Base-by-base conservation (phyloP, 2,113 vertebrate genomes). In the Todiramphus saurophagus region DNA sequence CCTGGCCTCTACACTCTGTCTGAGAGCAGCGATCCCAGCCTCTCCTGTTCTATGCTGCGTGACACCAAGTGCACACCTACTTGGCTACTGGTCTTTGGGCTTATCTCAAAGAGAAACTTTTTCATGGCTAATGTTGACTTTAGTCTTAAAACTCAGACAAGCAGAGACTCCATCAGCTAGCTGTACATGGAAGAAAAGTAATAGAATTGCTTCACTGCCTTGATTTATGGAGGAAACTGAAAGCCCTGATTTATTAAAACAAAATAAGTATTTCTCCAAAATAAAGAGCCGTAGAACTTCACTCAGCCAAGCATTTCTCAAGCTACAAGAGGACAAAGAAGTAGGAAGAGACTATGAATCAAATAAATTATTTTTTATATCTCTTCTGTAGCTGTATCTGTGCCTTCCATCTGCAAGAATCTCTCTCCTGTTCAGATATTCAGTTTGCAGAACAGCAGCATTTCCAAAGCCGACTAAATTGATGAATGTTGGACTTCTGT, bases 301-400 rank as follows among this genome's bases (percentile, higher is more conserved):
- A 80, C 51, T 90, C 75, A 80, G 31, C 37, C n/a, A 74, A 83
- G 48, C 4, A 8, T 89, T 92, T 93, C 56, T 89, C 76, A 74
- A 59, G 48, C 51, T 91, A 64, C 31, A 70, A 62, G 53, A 90
- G 76, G 63, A 88, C 35, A 90, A 83, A 95, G 50, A 95, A 72
- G 39, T 55, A 84, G 77, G 18, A 92, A 93, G 27, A 67, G 16
- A 77, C 69, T 89, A 78, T 94, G 90, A 94, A 94, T 81, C 73
- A 95, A 95, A 92, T 56, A 78, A 73, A 87, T 89, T 64, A 77
- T 87, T 83, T 94, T 94, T 92, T 64, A 19, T 81, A 51, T 75
- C 73, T 90, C 59, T 84, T 88, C 69, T 72, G 10, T 60, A 66
- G 64, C 41, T 63, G 16, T 95, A 89, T 95, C 93, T 44, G 28